These are phyloP conservation scores for Barbus barbus DNA, from an alignment of 2,113 vertebrate genomes.

Conservation along the genomic window DNA sequence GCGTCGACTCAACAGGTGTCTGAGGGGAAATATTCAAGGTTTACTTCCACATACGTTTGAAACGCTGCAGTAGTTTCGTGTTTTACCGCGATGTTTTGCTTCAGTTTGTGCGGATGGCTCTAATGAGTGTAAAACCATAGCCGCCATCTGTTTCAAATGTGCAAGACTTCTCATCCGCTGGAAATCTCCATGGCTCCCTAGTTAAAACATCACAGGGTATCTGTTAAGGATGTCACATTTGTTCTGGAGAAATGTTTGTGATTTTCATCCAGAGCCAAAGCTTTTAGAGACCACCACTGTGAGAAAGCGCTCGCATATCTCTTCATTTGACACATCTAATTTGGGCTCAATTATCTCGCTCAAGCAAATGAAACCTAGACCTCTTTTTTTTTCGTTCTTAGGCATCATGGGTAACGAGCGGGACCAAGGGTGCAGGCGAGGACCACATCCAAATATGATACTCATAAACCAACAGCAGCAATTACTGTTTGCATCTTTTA, in stretches of 20 bases:
- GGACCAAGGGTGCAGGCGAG: neutral
- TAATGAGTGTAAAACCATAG: slow-evolving; percentile 24
- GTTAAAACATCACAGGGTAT: slow-evolving; percentile 22
- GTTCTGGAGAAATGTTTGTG: slow-evolving; percentile 29
- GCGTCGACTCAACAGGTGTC: slow-evolving; percentile 22
- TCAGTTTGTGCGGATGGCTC: neutral
- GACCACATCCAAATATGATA: neutral
- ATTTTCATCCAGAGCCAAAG: slow-evolving; percentile 18
- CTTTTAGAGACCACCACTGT: slow-evolving; percentile 20
- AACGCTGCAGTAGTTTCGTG: neutral
- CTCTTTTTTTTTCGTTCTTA: too few relatives aligned
- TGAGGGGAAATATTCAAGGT: neutral
- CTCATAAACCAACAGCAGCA: slow-evolving; percentile 5
- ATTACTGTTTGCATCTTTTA: neutral
- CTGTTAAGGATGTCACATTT: slow-evolving; percentile 35
- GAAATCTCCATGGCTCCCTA: slow-evolving; percentile 21
- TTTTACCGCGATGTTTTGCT: neutral
- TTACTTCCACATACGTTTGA: too few relatives aligned
- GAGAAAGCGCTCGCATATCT: neutral
- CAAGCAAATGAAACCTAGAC: neutral
- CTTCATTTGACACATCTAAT: slow-evolving; percentile 28
- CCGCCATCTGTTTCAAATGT: slow-evolving; percentile 2
- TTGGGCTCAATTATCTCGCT: slow-evolving; percentile 16
- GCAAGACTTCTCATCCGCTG: slow-evolving; percentile 8
- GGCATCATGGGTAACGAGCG: neutral